Evolutionary conservation across 2,797 vertebrate genomes (phyloP).

Genomic region (Tenualosa thibaudeaui): DNA sequence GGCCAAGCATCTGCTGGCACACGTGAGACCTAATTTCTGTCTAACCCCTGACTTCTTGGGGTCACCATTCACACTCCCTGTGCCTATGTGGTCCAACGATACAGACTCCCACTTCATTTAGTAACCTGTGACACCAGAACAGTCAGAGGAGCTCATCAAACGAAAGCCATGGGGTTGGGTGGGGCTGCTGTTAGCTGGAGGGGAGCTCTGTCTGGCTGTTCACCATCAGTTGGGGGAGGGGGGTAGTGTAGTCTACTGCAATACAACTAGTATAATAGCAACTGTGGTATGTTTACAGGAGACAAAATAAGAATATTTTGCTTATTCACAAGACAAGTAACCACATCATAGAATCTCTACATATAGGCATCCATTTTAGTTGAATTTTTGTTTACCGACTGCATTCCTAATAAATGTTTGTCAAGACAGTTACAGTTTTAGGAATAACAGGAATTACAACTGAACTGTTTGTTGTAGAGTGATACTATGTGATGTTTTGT

Average conservation of each 20-base stretch:
- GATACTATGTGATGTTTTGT: neutral
- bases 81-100: neutral
- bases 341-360: neutral
- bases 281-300: neutral
- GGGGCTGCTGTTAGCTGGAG: neutral
- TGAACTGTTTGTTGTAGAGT: neutral
- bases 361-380: too few relatives aligned
- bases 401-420: neutral
- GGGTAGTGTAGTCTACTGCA: neutral
- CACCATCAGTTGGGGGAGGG: neutral
- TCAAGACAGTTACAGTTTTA: neutral
- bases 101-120: conserved; percentile 35
- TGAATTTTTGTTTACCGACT: neutral
- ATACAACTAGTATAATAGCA: neutral
- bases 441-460: neutral
- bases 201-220: neutral
- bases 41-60: conserved; percentile 27
- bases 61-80: neutral
- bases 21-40: conserved; percentile 7
- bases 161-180: neutral
- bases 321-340: neutral
- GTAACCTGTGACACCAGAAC: neutral
- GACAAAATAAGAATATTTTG: neutral
- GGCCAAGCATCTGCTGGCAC: conserved; percentile 21
- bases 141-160: neutral